phyloP scores from a whole-genome alignment of 23 tunicate species.

The Trididemnum clinides region DNA sequence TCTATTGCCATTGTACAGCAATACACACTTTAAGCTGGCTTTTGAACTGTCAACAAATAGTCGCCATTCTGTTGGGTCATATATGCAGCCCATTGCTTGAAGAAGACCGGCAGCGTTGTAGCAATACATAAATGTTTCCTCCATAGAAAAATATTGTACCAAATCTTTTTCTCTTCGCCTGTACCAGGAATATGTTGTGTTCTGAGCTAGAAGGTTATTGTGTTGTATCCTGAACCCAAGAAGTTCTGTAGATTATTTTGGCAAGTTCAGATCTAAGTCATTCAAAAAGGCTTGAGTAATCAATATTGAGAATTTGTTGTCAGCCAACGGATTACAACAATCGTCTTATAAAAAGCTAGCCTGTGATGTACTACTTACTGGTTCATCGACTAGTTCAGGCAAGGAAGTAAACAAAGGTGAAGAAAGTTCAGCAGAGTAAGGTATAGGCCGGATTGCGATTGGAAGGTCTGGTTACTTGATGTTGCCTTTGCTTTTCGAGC shows the following conservation, averaged over 20 bases:
- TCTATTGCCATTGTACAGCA: constrained; percentile 18
- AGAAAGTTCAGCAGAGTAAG: constrained; percentile 3
- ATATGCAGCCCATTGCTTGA: constrained; percentile 10
- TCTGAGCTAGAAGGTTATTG: constrained; percentile 11
- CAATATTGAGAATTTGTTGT: constrained; percentile 7
- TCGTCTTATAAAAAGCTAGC: neutral
- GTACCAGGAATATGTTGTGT: constrained; percentile 6
- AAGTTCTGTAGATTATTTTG: constrained; percentile 20
- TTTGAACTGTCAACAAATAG: constrained; percentile 12
- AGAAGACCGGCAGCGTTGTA: neutral
- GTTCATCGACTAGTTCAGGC: neutral
- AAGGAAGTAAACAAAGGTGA: constrained; percentile 14
- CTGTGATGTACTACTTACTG: constrained; percentile 17
- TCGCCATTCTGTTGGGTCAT: constrained; percentile 13
- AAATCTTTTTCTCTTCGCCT: constrained; percentile 15
- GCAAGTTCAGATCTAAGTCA: constrained; percentile 18
- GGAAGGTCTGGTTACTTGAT: constrained; percentile 18
- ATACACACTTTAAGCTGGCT: constrained; percentile 17
- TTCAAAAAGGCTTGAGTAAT: constrained; percentile 18
- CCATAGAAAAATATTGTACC: neutral
- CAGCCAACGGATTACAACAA: neutral
- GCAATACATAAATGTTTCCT: neutral
- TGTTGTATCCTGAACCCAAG: constrained; percentile 18
- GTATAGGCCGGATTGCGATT: constrained; percentile 3
- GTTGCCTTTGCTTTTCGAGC: constrained; percentile 18